These are phyloP conservation scores for Plecotus auritus DNA, from an alignment of 2,113 vertebrate genomes.

Conservation along the genomic window DNA sequence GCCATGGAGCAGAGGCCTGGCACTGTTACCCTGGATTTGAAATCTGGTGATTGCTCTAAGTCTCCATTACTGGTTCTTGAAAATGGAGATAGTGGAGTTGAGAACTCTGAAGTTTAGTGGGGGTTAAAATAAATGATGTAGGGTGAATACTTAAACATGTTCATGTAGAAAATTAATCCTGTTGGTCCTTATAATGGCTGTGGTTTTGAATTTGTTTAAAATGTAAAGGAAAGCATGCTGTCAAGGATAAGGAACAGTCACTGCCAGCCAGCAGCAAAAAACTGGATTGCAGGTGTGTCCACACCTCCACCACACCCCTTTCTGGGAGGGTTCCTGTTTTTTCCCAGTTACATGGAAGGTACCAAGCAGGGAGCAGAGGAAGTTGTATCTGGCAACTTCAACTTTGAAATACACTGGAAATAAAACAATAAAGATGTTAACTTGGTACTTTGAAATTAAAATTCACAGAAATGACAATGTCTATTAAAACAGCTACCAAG, in stretches of 20 bases:
- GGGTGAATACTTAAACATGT: neutral
- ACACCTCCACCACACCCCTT: neutral
- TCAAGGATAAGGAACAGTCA: accelerated
- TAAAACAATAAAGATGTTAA: neutral
- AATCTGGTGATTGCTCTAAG: too few relatives aligned
- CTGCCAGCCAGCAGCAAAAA: too few relatives aligned
- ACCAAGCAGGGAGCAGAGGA: neutral
- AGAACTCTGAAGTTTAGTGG: neutral
- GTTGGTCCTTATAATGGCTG: accelerated
- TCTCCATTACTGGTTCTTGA: neutral
- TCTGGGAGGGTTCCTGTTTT: too few relatives aligned
- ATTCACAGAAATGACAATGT: neutral
- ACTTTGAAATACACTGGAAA: neutral
- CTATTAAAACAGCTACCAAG: neutral
- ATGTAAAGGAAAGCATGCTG: neutral
- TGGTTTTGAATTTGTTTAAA: neutral
- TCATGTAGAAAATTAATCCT: accelerated
- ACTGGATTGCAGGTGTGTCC: accelerated
- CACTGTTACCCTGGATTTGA: accelerated
- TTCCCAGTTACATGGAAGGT: accelerated
- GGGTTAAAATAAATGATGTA: neutral
- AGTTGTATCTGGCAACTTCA: accelerated
- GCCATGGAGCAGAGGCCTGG: accelerated
- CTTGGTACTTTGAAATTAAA: neutral
- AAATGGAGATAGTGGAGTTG: accelerated